These are phyloP conservation scores for Galeopsomyia nigrocyanea DNA, from an alignment of 2,888 invertebrate genomes.

Conservation along the genomic window DNA sequence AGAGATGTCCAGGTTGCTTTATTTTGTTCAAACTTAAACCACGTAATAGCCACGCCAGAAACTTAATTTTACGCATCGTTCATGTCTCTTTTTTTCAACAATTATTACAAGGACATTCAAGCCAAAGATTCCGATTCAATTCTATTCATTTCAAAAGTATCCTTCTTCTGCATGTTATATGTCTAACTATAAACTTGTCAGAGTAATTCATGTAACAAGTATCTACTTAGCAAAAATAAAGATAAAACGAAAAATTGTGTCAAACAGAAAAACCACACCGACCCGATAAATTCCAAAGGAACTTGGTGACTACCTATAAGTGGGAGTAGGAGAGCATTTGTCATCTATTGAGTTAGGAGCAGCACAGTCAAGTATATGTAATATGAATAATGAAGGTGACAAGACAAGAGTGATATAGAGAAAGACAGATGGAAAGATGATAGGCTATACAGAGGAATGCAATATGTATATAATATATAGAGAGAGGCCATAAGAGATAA, in stretches of 20 bases:
- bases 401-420: slow-evolving; percentile 27
- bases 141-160: background rate
- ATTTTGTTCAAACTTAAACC: slow-evolving; percentile 36
- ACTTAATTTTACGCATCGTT: slow-evolving; percentile 20
- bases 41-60: slow-evolving; percentile 15
- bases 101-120: slow-evolving; percentile 28
- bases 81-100: background rate
- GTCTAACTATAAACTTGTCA: slow-evolving; percentile 22
- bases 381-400: background rate
- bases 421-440: slow-evolving; percentile 20
- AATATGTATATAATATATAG: slow-evolving; percentile 47
- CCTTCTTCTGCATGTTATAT: slow-evolving; percentile 5
- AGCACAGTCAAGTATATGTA: too few relatives aligned
- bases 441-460: slow-evolving; percentile 33
- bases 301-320: slow-evolving; percentile 34
- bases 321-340: slow-evolving; percentile 12
- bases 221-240: slow-evolving; percentile 33
- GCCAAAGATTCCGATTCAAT: slow-evolving; percentile 21
- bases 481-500: slow-evolving; percentile 50
- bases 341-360: slow-evolving; percentile 16
- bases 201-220: slow-evolving; percentile 18
- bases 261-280: slow-evolving; percentile 46
- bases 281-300: slow-evolving; percentile 47
- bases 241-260: slow-evolving; percentile 23
- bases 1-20: slow-evolving; percentile 48